Percentiles rank a stretch among this genome's conserved stretches.
Conservation (phyloP, 2,113 vertebrate genomes). For the Nasalis larvatus region DNA sequence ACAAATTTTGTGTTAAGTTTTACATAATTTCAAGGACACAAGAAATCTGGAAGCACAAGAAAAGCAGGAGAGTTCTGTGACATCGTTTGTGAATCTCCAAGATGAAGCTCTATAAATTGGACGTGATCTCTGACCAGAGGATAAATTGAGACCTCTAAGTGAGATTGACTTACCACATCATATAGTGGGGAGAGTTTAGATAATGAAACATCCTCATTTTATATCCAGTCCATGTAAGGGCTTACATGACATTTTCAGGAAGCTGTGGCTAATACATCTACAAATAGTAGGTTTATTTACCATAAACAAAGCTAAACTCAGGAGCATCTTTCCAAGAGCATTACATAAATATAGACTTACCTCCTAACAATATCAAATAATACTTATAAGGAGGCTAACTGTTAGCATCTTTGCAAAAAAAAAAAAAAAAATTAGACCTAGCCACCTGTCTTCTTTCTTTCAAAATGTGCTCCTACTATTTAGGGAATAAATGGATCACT, state of each 20-base stretch:
- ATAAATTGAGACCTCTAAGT: not conserved
- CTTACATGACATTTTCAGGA: not conserved
- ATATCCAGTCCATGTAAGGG: not conserved
- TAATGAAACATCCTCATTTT: not conserved
- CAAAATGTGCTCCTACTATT: too few relatives aligned
- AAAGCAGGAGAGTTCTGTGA: not conserved
- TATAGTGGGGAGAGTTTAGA: fast-evolving
- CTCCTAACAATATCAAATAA: not conserved
- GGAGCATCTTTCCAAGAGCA: not conserved
- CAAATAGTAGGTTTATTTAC: not conserved
- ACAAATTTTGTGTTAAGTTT: not conserved
- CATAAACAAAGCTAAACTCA: not conserved
- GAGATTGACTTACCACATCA: not conserved
- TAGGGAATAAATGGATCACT: not conserved
- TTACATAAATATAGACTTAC: not conserved
- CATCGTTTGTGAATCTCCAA: fast-evolving
- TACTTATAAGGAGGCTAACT: not conserved
- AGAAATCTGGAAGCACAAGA: not conserved
- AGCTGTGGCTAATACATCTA: not conserved
- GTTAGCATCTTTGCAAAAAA: not conserved
- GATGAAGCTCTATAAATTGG: not conserved
- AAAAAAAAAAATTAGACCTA: not conserved
- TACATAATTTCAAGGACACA: not conserved
- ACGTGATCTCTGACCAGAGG: not conserved
- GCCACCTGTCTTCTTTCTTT: not conserved